A percentile compares a stretch with the other conserved stretches of the same genome.
phyloP scores from a whole-genome alignment of 2,113 vertebrate genomes.

The Sceloporus tristichus region DNA sequence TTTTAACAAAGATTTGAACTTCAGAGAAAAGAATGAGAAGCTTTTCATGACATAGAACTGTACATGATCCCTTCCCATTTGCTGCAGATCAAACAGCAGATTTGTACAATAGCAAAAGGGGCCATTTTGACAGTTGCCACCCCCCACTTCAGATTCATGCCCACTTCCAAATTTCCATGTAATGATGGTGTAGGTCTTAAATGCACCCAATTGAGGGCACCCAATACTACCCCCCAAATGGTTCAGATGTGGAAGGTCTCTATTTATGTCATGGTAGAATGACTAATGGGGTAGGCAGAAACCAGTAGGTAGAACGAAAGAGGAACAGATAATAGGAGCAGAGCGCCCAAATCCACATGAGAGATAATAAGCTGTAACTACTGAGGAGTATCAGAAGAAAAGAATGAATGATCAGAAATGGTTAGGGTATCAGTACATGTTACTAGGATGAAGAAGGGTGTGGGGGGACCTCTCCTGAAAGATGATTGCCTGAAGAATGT shows the following conservation, averaged over 20 bases:
- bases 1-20: neutral
- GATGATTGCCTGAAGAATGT: neutral
- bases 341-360: neutral
- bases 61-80: neutral
- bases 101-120: neutral
- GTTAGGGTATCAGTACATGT: neutral
- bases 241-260: neutral
- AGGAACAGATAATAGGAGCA: neutral
- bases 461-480: neutral
- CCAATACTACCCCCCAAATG: too few species aligned
- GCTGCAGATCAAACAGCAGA: neutral
- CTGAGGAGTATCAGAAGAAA: neutral
- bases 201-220: too few species aligned
- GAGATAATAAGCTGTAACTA: neutral
- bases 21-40: neutral
- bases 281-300: neutral
- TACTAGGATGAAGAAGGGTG: neutral
- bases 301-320: neutral
- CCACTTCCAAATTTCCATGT: neutral
- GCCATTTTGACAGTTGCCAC: neutral
- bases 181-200: neutral
- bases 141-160: too few species aligned
- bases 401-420: neutral
- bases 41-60: neutral
- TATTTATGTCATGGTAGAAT: neutral